A percentile compares a stretch with the other conserved stretches of the same genome.
Conservation (phyloP, 2,113 vertebrate species). For the Syrrhaptes paradoxus region DNA sequence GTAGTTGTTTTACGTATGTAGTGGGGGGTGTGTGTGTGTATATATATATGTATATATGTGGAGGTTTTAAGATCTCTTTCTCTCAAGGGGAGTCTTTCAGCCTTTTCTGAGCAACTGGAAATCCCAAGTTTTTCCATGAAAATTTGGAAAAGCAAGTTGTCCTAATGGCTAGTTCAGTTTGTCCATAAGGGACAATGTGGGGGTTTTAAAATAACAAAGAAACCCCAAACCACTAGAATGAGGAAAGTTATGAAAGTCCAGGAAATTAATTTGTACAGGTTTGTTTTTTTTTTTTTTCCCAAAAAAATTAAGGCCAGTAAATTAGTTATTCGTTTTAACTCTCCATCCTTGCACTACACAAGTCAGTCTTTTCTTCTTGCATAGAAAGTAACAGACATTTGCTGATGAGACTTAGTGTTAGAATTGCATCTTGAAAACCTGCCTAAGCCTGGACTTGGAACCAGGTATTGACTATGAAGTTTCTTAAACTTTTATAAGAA, state of each 20-base stretch:
- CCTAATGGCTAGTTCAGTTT: background rate
- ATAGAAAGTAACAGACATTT: background rate
- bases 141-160: background rate
- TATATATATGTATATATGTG: background rate
- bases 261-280: background rate
- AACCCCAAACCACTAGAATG: background rate
- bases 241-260: background rate
- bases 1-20: background rate
- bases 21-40: too few relatives aligned
- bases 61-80: background rate
- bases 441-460: background rate
- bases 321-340: background rate
- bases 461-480: background rate
- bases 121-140: background rate
- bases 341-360: background rate
- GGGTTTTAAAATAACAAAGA: background rate
- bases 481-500: background rate
- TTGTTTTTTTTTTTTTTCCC: background rate
- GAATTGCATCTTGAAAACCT: background rate
- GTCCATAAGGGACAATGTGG: background rate
- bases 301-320: background rate
- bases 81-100: background rate
- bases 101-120: background rate
- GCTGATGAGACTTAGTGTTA: background rate
- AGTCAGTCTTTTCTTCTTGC: background rate